Evolutionary conservation across 2,113 vertebrate genomes (phyloP).

Genomic region (Artemisiospiza belli): DNA sequence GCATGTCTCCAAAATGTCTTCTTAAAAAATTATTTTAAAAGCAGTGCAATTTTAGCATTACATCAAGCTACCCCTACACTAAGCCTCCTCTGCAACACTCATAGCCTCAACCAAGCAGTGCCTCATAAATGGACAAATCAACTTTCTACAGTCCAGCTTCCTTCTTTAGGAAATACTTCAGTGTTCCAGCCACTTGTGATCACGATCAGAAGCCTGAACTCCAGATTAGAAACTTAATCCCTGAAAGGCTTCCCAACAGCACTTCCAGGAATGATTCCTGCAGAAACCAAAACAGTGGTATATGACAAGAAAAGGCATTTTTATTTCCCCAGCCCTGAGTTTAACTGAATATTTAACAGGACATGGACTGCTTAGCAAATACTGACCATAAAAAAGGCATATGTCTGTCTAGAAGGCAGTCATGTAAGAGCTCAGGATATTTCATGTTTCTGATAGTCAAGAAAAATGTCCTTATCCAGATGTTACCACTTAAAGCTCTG

Average conservation of each 20-base stretch:
- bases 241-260: background rate
- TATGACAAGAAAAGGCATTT: background rate
- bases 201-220: background rate
- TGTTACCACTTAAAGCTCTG: background rate
- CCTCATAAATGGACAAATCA: background rate
- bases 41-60: background rate
- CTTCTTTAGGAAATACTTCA: background rate
- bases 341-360: background rate
- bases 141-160: background rate
- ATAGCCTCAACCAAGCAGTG: background rate
- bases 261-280: background rate
- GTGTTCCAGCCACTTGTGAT: background rate
- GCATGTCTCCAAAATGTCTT: background rate
- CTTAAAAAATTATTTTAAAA: background rate
- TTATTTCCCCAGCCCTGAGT: background rate
- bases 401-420: background rate
- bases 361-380: background rate
- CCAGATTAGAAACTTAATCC: background rate
- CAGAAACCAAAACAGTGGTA: background rate
- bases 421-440: background rate
- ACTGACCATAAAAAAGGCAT: background rate
- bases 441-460: background rate
- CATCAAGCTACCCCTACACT: background rate
- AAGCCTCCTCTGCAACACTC: conserved; percentile 2
- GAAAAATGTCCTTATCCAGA: background rate